Base-by-base conservation (phyloP, 2,113 vertebrate species). In the Stigmatopora argus region DNA sequence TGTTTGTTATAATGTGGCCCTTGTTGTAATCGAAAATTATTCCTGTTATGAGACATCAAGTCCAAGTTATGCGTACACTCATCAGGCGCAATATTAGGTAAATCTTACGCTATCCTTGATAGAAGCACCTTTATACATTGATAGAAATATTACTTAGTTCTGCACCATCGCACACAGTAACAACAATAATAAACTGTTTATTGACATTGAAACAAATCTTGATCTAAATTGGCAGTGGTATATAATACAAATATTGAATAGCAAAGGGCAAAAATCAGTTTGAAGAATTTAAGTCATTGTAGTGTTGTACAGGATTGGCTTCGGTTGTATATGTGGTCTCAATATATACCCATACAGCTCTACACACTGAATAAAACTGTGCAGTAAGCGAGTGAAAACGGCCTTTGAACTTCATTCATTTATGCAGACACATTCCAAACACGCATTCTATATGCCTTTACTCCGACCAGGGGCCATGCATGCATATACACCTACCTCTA, bases 401-500 rank as follows among this genome's bases (percentile, higher is more conserved):
- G 56, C 69, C 66, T 73, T 73, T 76, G 66, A 77, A 81, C 69
- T 66, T 67, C 65, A 34, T 72, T 79, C 77, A 79, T 82, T 82
- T 71, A 67, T 71, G 66, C 72, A 72, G 31, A 41, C 79, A 75
- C 77, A 86, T 89, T 88, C 86, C 73, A 83, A 84, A 87, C 87
- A 89, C 87, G 70, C 77, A 59, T 82, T 73, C 85, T 83, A 77
- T 84, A 85, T 81, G 83, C 81, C 83, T 71, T 69, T 79, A 71
- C 77, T 70, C 79, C 69, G 82, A 81, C 84, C 78, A 67, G 67
- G 59, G 72, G 72, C 81, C 26, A 8, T 23, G 70, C 83, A 75
- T 86, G 81, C 84, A 88, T 83, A 88, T 74, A 85, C 77, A 86
- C 72, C 82, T 84, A 75, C 81, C 80, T 85, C 81, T 84, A 87